Base-by-base conservation (phyloP, 1,140 invertebrate species). In the Drosophila gunungcola region DNA sequence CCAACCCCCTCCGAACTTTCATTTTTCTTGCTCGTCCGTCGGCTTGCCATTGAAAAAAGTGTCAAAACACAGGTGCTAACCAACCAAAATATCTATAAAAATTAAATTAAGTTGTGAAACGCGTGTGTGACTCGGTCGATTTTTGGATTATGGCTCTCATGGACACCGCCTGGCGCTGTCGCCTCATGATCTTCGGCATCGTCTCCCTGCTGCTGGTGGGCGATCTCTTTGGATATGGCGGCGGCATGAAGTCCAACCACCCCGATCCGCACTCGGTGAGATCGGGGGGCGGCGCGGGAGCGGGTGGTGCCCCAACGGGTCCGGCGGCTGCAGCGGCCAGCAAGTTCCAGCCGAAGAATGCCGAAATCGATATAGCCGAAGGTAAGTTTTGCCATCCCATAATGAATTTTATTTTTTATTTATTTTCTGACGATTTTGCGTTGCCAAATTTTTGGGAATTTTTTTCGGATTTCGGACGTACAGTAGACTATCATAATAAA, bases 331-430 rank as follows among this genome's bases (percentile, higher is more conserved):
- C 81, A 4, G 73, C 80, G 6, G 77, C 80, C 51, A 90, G 86
- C 64, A 92, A 92, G 74, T 92, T 92, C 63, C 88, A 91, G 63
- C 36, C 91, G 52, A 92, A 91, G 72, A 84, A 91, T 63, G 84
- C 91, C 56, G 91, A 92, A 85, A 89, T 92, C 74, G 91, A 92
- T 60, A 89, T 92, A 54, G 70, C 82, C 54, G 91, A 92, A 92
- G 91, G 91, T 92, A 62, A 92, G 91, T 91, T 43, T 68, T 13
- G 54, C 57, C 68, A 45, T 27, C 42, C 2, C 7, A 16, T 63
- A 42, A 10, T 58, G 21, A 13, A 45, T 56, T 41, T 21, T 21
- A 21, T 21, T 21, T 21, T 21, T 21, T 21, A 21, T 21, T 21
- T 21, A 21, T 21, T 21, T 21, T 21, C 16, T 21, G 16, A 21